Evolutionary conservation across 2,888 invertebrate genomes (phyloP).

Genomic region (Piscicola geometra): DNA sequence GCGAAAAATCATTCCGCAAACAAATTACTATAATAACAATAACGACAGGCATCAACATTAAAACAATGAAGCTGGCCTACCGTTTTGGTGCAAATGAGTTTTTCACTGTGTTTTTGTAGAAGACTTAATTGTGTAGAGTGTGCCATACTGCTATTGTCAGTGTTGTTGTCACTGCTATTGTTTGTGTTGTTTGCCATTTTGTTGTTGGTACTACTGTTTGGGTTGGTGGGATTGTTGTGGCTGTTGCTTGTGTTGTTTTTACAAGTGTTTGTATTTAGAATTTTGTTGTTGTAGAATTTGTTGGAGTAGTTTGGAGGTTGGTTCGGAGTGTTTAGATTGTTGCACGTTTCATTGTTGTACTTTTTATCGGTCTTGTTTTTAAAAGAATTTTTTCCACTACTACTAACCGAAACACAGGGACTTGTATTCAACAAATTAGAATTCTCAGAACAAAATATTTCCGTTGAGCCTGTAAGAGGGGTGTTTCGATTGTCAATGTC

Average conservation of each 20-base stretch:
- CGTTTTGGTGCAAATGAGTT: conserved; percentile 14
- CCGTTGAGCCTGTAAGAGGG: too few species aligned
- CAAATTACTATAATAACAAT: too few species aligned
- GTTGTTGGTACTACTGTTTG: not conserved
- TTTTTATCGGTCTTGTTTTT: conserved; percentile 12
- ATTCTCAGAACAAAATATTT: not conserved
- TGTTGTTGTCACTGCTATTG: not conserved
- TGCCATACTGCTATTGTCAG: not conserved
- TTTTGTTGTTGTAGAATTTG: too few species aligned
- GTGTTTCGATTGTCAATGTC: too few species aligned
- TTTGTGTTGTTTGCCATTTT: not conserved
- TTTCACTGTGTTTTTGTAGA: not conserved
- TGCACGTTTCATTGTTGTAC: too few species aligned
- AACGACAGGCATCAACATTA: not conserved
- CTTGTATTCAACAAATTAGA: not conserved
- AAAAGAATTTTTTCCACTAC: not conserved
- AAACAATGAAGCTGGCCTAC: not conserved
- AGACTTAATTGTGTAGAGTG: not conserved
- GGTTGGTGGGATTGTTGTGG: too few species aligned
- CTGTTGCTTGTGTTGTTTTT: too few species aligned
- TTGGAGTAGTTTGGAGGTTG: too few species aligned
- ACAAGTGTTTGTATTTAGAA: too few species aligned
- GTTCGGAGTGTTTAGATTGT: too few species aligned
- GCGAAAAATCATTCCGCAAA: too few species aligned
- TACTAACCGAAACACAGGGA: too few species aligned